phyloP scores from a whole-genome alignment of 2,888 invertebrate genomes.

The Temnothorax ravouxi region DNA sequence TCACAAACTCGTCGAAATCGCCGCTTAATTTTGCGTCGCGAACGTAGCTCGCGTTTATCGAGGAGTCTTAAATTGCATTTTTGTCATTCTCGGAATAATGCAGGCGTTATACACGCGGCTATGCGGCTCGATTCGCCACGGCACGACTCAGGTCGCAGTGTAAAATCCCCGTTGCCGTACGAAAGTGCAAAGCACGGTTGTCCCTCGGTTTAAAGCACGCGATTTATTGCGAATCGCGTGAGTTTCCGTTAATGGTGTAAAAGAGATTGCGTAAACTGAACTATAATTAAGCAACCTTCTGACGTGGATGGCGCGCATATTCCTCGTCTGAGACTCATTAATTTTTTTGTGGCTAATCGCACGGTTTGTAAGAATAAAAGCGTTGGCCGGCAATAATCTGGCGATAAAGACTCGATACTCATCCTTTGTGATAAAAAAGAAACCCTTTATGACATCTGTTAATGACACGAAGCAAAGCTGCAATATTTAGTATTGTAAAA shows the following conservation, averaged over 20 bases:
- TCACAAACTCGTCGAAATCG: slow-evolving; percentile 67
- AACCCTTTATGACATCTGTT: slow-evolving; percentile 22
- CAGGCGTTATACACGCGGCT: not conserved
- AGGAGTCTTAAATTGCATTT: slow-evolving; percentile 48
- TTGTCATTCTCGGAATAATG: slow-evolving; percentile 49
- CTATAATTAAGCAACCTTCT: slow-evolving; percentile 46
- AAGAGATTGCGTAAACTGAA: slow-evolving; percentile 39
- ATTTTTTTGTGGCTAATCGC: slow-evolving; percentile 50
- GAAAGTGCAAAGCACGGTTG: slow-evolving; percentile 26
- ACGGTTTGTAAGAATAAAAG: slow-evolving; percentile 31
- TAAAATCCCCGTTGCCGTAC: slow-evolving; percentile 42
- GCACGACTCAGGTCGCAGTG: not conserved
- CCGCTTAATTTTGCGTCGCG: slow-evolving; percentile 64
- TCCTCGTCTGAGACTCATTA: not conserved
- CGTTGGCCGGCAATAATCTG: slow-evolving; percentile 32
- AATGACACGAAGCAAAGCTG: not conserved
- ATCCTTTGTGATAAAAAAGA: not conserved
- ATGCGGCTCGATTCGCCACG: not conserved
- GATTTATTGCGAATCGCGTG: slow-evolving; percentile 48
- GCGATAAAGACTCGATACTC: slow-evolving; percentile 5
- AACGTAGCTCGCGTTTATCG: slow-evolving; percentile 58
- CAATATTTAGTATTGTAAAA: not conserved
- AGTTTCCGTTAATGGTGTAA: slow-evolving; percentile 42
- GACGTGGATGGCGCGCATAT: slow-evolving; percentile 30
- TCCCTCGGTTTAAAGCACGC: slow-evolving; percentile 35